Evolutionary conservation across 2,888 invertebrate species (phyloP).

Genomic region (Erannis defoliaria): DNA sequence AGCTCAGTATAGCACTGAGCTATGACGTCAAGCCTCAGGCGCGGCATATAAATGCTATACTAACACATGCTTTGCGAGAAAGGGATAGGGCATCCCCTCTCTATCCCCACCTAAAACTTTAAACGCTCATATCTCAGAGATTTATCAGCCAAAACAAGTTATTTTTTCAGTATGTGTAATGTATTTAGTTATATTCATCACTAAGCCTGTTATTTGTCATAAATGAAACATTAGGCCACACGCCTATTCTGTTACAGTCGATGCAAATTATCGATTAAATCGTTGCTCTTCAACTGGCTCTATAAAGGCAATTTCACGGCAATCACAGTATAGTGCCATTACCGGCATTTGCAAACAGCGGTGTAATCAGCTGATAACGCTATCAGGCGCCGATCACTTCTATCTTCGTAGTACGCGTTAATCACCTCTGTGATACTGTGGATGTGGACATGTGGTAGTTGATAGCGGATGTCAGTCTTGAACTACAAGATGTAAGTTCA

Average conservation of each 20-base stretch:
- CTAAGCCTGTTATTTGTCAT: no score
- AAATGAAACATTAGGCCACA: no score
- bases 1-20: no score
- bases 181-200: no score
- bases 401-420: conserved; percentile 19
- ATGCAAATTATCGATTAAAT: conserved; percentile 4
- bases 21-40: no score
- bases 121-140: no score
- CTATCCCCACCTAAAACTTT: no score
- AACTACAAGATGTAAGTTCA: background rate
- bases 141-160: no score
- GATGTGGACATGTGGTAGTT: background rate
- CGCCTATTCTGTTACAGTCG: background rate
- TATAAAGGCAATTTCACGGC: conserved; percentile 27
- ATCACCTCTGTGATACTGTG: background rate
- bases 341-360: conserved; percentile 37
- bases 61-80: no score
- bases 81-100: no score
- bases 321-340: conserved; percentile 38
- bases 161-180: no score
- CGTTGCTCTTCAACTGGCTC: background rate
- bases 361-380: conserved; percentile 27
- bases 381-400: conserved; percentile 33
- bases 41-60: no score
- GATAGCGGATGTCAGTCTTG: conserved; percentile 19